phyloP scores from a whole-genome alignment of 2,797 vertebrate species.

The Amblyraja radiata region DNA sequence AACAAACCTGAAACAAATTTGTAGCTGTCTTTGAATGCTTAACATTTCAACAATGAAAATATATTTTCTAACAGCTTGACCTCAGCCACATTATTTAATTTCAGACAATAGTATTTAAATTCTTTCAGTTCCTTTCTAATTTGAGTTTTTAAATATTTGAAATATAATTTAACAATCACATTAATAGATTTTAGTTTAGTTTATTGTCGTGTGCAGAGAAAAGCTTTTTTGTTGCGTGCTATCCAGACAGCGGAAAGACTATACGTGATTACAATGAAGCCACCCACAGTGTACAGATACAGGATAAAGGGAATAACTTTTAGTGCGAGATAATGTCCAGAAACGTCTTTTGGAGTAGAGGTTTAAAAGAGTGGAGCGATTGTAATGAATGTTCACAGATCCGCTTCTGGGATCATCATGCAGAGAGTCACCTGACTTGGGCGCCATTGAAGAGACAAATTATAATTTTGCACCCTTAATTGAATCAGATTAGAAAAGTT shows the following conservation, averaged over 20 bases:
- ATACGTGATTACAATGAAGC: no score
- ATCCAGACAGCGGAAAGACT: no score
- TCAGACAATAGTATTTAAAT: not conserved
- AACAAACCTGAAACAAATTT: not conserved
- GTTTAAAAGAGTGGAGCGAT: no score
- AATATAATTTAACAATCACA: not conserved
- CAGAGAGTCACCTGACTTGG: no score
- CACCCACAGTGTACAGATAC: no score
- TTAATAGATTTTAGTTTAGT: not conserved
- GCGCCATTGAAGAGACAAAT: not conserved
- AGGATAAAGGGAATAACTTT: no score
- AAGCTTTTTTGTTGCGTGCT: no score
- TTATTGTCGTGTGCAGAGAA: no score
- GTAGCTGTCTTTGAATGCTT: not conserved
- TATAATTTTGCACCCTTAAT: not conserved
- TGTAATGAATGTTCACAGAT: no score
- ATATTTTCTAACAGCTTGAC: not conserved
- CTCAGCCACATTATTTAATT: not conserved
- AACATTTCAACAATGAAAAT: not conserved
- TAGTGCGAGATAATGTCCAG: no score
- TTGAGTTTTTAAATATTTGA: not conserved
- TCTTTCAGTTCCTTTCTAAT: not conserved
- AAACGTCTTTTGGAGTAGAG: no score
- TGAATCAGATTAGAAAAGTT: not conserved
- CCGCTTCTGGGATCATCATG: no score